Percentiles rank a stretch among this genome's conserved stretches.
Conservation (phyloP, 2,113 vertebrate genomes). For the Lanius ludovicianus region DNA sequence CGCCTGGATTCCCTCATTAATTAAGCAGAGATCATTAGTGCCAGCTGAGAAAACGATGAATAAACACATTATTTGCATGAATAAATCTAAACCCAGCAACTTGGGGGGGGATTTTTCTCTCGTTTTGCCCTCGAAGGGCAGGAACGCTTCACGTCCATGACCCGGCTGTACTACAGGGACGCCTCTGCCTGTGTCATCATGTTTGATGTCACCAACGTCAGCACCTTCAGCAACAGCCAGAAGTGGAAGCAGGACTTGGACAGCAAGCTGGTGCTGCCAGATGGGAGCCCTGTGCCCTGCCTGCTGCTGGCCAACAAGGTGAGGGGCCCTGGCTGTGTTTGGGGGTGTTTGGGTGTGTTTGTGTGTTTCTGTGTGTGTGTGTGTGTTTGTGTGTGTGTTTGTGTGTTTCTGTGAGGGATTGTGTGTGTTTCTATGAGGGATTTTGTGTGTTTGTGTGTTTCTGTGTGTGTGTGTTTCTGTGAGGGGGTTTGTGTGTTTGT, state of each 20-base stretch:
- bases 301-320: constrained; percentile 91
- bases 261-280: constrained; percentile 77
- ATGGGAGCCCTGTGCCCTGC: constrained; percentile 79
- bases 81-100: rapidly evolving
- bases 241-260: constrained; percentile 89
- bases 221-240: constrained; percentile 82
- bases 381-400: too few species aligned
- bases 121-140: constrained; percentile 71
- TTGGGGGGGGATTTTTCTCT: rapidly evolving
- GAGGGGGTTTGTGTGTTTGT: too few species aligned
- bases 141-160: constrained; percentile 91
- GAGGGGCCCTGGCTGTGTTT: neutral
- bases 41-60: rapidly evolving
- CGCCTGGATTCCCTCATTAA: rapidly evolving
- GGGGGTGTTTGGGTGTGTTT: too few species aligned
- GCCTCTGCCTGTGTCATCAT: constrained; percentile 84
- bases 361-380: too few species aligned
- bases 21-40: rapidly evolving
- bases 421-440: too few species aligned
- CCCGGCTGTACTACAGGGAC: constrained; percentile 84
- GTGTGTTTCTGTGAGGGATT: too few species aligned
- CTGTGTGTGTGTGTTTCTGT: too few species aligned
- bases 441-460: too few species aligned
- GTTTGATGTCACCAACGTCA: constrained; percentile 85
- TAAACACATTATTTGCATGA: rapidly evolving